phyloP scores from a whole-genome alignment of 1,140 invertebrate genomes.

The Lasaia peninsularis region DNA sequence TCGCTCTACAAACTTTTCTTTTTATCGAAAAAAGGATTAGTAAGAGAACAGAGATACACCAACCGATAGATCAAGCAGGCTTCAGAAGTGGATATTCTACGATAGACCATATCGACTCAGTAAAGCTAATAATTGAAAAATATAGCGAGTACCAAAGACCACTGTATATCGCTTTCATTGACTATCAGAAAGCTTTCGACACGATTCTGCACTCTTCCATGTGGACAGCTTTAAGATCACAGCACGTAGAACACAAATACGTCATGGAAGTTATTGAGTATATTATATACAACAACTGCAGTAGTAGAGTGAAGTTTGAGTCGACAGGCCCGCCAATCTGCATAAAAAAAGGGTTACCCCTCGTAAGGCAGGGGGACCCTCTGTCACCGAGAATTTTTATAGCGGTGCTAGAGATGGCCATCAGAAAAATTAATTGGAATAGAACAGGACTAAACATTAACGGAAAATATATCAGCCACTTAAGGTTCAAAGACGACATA shows the following conservation, averaged over 20 bases:
- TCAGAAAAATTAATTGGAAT: slow-evolving; percentile 13
- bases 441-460: slow-evolving; percentile 8
- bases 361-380: slow-evolving; percentile 20
- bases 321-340: slow-evolving; percentile 16
- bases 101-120: neutral
- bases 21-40: slow-evolving; percentile 14
- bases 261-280: slow-evolving; percentile 20
- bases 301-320: slow-evolving; percentile 23
- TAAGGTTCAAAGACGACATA: slow-evolving; percentile 5
- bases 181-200: slow-evolving; percentile 5
- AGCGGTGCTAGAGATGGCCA: neutral
- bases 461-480: slow-evolving; percentile 1
- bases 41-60: neutral
- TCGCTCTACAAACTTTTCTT: slow-evolving; percentile 20
- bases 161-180: slow-evolving; percentile 5
- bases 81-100: slow-evolving; percentile 9
- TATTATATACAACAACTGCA: slow-evolving; percentile 25
- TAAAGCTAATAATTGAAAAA: slow-evolving; percentile 2
- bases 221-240: slow-evolving; percentile 15
- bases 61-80: slow-evolving; percentile 12
- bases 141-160: neutral
- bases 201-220: slow-evolving; percentile 9
- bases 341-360: slow-evolving; percentile 14
- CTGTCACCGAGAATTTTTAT: slow-evolving; percentile 11
- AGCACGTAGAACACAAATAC: slow-evolving; percentile 18